Evolutionary conservation across 2,113 vertebrate species (phyloP), one percentile per base, ranked within the genome.

Genomic region (Planiliza haematocheilus): DNA sequence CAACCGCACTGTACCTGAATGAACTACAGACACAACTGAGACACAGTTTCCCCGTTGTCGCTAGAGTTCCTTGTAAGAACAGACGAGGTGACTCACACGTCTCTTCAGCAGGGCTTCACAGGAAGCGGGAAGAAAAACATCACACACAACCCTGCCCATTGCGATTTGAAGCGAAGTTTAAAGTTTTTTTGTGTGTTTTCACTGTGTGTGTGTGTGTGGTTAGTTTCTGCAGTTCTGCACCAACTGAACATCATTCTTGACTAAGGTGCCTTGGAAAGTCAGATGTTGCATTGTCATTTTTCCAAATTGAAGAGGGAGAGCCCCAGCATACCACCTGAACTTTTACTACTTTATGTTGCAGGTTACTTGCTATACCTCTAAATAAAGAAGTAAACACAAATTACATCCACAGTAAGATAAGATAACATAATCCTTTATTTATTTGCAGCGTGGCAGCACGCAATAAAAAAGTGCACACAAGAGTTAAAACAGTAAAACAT

Each of bases 241-340:
- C 8, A 53, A 12, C 20, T 43, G 8, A 69, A 34, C 1, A 20
- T 60, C 1, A 13, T 62, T 72, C 61, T 62, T 37, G 13, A 60
- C 4, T 34, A 30, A 17, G 0, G 6, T 45, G 39, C 34, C 36
- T 36, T 76, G 78, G 85, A 87, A 89, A 74, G 46, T 49, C 18
- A 48, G 30, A 69, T 81, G 78, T 75, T 89, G 76, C 73, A 64
- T 58, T 86, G 78, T 89, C 81, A 85, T 73, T 84, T 85, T 63
- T 74, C 56, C 38, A 67, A 55, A 51, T 46, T 71, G 18, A 81
- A 17, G 13, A 45, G 82, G 88, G 90, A 81, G 77, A 86, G 56
- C 20, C 85, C 89, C 86, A 42, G 11, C 3, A 0, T 21, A 39
- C 10, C 70, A 81, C 77, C 75, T 79, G 80, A 66, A 45, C 57